These are phyloP conservation scores for Lymantria dispar DNA, from an alignment of 2,888 invertebrate genomes.

Conservation along the genomic window DNA sequence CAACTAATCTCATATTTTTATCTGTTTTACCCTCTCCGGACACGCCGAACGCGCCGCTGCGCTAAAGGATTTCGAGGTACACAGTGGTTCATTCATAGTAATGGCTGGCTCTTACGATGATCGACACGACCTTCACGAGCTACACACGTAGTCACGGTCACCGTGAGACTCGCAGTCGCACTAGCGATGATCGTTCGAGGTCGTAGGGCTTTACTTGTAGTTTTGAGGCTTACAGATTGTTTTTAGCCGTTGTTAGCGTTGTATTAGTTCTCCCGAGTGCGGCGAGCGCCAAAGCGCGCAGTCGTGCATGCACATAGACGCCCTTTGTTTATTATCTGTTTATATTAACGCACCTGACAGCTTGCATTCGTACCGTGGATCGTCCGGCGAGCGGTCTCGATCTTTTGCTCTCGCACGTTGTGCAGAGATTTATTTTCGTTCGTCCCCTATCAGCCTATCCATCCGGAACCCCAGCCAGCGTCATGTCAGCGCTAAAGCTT, in stretches of 20 bases:
- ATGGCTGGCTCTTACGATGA: constrained; percentile 76
- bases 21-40: constrained; percentile 88
- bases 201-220: constrained; percentile 83
- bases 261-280: constrained; percentile 80
- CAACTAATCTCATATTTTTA: constrained; percentile 86
- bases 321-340: constrained; percentile 80
- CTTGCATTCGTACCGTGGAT: constrained; percentile 76
- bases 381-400: constrained; percentile 75
- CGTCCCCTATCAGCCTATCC: constrained; percentile 44
- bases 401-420: constrained; percentile 62
- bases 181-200: constrained; percentile 77
- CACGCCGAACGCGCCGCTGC: constrained; percentile 86
- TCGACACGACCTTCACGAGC: constrained; percentile 66
- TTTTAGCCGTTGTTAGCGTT: constrained; percentile 82
- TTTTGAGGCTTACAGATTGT: constrained; percentile 83
- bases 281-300: constrained; percentile 77
- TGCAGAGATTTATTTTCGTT: constrained; percentile 59
- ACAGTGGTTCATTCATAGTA: constrained; percentile 80
- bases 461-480: constrained; percentile 65
- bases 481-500: constrained; percentile 56
- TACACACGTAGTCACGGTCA: constrained; percentile 65
- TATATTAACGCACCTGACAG: constrained; percentile 79
- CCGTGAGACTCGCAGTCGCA: constrained; percentile 60
- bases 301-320: constrained; percentile 80
- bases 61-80: constrained; percentile 94